A percentile compares a stretch with the other conserved stretches of the same genome.
phyloP scores from a whole-genome alignment of 2,888 invertebrate species.

The Tillus elongatus region DNA sequence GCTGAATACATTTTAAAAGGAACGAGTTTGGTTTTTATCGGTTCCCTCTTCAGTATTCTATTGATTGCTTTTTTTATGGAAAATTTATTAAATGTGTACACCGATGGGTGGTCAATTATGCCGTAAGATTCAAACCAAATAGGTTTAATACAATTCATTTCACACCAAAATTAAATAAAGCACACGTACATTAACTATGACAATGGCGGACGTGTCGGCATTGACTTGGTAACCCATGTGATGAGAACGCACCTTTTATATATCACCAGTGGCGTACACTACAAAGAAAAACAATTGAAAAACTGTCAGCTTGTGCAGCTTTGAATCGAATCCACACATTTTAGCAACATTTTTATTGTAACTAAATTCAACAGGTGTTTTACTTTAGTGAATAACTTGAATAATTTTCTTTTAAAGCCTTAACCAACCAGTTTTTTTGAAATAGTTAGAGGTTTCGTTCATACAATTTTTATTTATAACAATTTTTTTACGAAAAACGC shows the following conservation, averaged over 20 bases:
- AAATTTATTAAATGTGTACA: constrained; percentile 19
- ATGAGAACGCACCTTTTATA: constrained; percentile 19
- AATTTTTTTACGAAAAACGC: too few relatives aligned
- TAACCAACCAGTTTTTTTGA: too few relatives aligned
- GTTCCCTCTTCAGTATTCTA: constrained; percentile 5
- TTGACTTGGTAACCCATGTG: constrained; percentile 16
- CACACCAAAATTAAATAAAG: constrained; percentile 20
- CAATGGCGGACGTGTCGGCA: constrained; percentile 21
- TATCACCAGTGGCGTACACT: constrained; percentile 7
- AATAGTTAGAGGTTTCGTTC: too few relatives aligned
- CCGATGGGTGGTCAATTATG: constrained; percentile 20
- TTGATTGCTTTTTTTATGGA: constrained; percentile 18
- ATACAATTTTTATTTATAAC: too few relatives aligned
- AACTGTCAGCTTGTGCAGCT: too few relatives aligned
- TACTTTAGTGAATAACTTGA: too few relatives aligned
- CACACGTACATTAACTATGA: constrained; percentile 21
- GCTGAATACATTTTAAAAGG: background rate
- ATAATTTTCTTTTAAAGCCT: too few relatives aligned
- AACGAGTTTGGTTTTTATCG: constrained; percentile 3
- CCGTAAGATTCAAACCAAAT: constrained; percentile 19
- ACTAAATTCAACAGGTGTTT: too few relatives aligned
- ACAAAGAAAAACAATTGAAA: too few relatives aligned
- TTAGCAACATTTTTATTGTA: too few relatives aligned
- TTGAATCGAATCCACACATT: too few relatives aligned
- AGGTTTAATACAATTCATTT: constrained; percentile 20